Evolutionary conservation across 2,888 invertebrate genomes (phyloP).

Genomic region (Thysanoteuthis rhombus): DNA sequence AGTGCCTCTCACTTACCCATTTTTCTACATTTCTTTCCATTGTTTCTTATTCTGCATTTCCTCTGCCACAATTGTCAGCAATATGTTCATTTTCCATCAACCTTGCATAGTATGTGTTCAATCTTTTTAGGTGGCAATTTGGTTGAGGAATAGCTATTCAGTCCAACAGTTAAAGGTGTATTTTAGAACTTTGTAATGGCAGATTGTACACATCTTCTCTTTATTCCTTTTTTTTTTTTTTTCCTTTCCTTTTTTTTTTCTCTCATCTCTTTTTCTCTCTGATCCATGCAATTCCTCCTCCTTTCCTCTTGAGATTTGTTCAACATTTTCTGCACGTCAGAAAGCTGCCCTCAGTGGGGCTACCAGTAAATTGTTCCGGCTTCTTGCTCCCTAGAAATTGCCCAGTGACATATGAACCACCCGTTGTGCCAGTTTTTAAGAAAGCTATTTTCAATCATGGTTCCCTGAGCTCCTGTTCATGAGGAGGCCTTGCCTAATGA

Average conservation of each 20-base stretch:
- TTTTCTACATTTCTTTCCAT: background rate
- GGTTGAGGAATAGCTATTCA: conserved; percentile 1
- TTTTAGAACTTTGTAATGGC: conserved; percentile 20
- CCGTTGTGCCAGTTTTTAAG: conserved; percentile 27
- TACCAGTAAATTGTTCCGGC: conserved; percentile 19
- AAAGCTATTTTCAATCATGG: conserved; percentile 31
- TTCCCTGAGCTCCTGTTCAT: conserved; percentile 20
- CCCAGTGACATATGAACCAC: conserved; percentile 29
- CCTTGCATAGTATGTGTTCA: background rate
- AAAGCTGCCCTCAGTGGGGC: conserved; percentile 13
- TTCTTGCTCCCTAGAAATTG: conserved; percentile 22
- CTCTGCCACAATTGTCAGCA: background rate
- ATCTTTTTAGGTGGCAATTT: conserved; percentile 15
- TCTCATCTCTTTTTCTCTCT: background rate
- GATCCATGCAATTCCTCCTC: conserved; percentile 17
- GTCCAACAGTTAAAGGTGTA: conserved; percentile 16
- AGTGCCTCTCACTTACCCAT: background rate
- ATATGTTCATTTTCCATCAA: background rate
- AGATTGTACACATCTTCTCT: background rate
- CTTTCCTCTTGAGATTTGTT: conserved; percentile 24
- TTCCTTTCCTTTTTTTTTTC: background rate
- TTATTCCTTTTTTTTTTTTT: background rate
- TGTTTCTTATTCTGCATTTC: background rate
- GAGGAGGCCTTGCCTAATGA: conserved; percentile 28
- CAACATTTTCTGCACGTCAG: conserved; percentile 28